Evolutionary conservation across 1,140 invertebrate species (phyloP).

Genomic region (Kradibia gibbosae): DNA sequence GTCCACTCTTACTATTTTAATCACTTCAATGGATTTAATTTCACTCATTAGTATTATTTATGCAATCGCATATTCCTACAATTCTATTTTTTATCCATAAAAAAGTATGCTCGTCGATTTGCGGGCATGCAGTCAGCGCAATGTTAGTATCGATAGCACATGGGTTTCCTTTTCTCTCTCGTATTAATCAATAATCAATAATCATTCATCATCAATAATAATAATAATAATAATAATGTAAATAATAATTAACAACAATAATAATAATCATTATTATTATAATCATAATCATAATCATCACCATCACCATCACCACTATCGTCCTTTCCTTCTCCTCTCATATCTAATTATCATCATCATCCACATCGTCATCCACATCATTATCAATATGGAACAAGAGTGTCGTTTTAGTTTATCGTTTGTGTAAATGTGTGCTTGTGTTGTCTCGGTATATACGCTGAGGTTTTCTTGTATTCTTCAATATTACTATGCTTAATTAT

Average conservation of each 20-base stretch:
- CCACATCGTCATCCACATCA: neutral
- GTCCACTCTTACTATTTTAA: constrained; percentile 49
- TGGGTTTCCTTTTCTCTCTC: constrained; percentile 46
- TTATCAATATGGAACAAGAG: constrained; percentile 35
- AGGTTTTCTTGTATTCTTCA: constrained; percentile 53
- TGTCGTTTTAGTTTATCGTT: constrained; percentile 34
- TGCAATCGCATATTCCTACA: constrained; percentile 59
- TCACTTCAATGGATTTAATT: constrained; percentile 58
- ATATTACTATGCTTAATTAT: constrained; percentile 57
- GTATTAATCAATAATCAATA: too few species aligned
- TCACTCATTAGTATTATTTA: constrained; percentile 62
- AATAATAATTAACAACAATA: neutral
- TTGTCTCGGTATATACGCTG: constrained; percentile 40
- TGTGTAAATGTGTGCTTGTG: constrained; percentile 37
- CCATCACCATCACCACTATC: neutral
- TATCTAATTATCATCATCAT: neutral
- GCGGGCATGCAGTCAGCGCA: constrained; percentile 60
- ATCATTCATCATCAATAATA: constrained; percentile 3
- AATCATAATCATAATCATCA: neutral
- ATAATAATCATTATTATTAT: neutral
- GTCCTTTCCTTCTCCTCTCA: constrained; percentile 5
- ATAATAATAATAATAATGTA: neutral
- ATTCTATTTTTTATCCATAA: constrained; percentile 57
- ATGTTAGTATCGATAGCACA: constrained; percentile 56
- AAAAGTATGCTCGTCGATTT: constrained; percentile 58